phyloP scores from a whole-genome alignment of 2,888 invertebrate genomes.

The Chrysopilus asiliformis region DNA sequence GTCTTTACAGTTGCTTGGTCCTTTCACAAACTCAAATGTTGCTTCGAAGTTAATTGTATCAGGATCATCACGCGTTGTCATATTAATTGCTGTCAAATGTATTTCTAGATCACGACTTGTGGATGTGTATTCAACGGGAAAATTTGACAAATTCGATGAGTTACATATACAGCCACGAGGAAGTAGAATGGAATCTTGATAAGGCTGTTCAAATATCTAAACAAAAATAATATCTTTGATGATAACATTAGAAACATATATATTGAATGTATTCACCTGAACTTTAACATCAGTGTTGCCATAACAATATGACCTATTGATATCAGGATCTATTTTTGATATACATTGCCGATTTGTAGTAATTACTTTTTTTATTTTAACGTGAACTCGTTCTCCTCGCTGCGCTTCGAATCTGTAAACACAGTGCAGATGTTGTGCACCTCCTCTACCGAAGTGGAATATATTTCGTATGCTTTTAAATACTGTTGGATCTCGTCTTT shows the following conservation, averaged over 20 bases:
- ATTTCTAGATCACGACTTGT: conserved; percentile 64
- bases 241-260: conserved; percentile 3
- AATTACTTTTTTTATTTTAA: conserved; percentile 60
- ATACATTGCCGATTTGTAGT: conserved; percentile 41
- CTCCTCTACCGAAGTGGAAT: conserved; percentile 75
- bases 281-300: conserved; percentile 57
- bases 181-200: conserved; percentile 54
- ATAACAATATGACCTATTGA: conserved; percentile 55
- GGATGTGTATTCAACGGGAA: conserved; percentile 65
- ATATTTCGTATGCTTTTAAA: conserved; percentile 72
- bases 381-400: conserved; percentile 63
- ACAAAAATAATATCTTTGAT: neutral
- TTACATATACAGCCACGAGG: conserved; percentile 72
- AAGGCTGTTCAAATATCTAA: conserved; percentile 58
- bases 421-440: conserved; percentile 73
- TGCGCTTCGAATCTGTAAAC: conserved; percentile 78
- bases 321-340: conserved; percentile 42
- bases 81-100: conserved; percentile 65
- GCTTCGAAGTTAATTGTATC: conserved; percentile 74
- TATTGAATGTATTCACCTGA: conserved; percentile 30
- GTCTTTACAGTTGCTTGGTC: conserved; percentile 54
- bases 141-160: conserved; percentile 36
- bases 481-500: conserved; percentile 47
- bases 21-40: conserved; percentile 64
- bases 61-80: conserved; percentile 78